These are phyloP conservation scores for Parazoanthus swiftii DNA, from an alignment of 92 coral and sea anemone species.

Conservation along the genomic window DNA sequence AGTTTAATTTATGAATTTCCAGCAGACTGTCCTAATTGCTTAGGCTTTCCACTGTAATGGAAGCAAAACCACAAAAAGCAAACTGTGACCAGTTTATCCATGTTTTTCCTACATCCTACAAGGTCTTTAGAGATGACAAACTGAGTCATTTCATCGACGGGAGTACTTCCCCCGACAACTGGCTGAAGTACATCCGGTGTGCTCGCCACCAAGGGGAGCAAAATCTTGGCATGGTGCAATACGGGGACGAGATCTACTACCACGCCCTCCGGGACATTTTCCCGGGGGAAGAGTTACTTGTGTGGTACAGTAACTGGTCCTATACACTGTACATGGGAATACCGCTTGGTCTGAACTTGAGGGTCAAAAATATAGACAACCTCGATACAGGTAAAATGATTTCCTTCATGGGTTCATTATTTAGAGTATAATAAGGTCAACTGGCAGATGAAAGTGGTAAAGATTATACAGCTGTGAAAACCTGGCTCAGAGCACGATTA, in stretches of 20 bases:
- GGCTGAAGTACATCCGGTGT: conserved; percentile 80
- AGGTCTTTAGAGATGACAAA: conserved; percentile 65
- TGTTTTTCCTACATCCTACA: background rate
- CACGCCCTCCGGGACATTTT: conserved; percentile 62
- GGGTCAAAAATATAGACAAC: conserved; percentile 7
- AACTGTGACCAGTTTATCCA: background rate
- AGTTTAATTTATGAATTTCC: too few relatives aligned
- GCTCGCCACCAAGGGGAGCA: conserved; percentile 66
- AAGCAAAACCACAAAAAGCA: background rate
- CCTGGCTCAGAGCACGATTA: too few relatives aligned
- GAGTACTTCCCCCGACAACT: conserved; percentile 55
- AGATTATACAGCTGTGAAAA: too few relatives aligned
- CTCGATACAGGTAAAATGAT: background rate
- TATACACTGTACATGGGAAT: conserved; percentile 68
- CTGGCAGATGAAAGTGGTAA: too few relatives aligned
- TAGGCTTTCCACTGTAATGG: too few relatives aligned
- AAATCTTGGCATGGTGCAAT: conserved; percentile 65
- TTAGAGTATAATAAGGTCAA: too few relatives aligned
- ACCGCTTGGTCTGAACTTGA: conserved; percentile 52
- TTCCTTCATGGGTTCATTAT: too few relatives aligned
- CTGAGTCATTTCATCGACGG: conserved; percentile 71
- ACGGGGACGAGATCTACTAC: conserved; percentile 62
- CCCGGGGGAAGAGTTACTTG: conserved; percentile 72
- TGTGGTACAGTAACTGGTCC: conserved; percentile 76
- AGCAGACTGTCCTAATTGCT: too few relatives aligned